Base-by-base conservation (phyloP, 2,797 vertebrate species). In the Kryptopterus vitreolus region DNA sequence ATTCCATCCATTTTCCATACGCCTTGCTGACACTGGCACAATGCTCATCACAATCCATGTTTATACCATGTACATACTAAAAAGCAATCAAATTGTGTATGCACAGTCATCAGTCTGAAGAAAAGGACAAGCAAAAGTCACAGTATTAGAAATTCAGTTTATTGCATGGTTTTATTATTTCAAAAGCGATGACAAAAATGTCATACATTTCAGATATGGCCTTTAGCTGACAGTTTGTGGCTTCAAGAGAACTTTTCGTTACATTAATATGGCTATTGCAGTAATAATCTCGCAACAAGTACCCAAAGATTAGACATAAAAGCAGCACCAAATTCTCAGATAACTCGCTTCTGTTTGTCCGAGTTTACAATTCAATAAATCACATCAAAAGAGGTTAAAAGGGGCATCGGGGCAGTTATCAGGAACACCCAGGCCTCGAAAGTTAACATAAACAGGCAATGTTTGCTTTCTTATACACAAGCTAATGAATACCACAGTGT, bases 181-280 rank as follows among this genome's bases (percentile, higher is more conserved):
- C 52, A 79, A 79, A 86, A 90, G 87, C 86, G 90, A 35, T 77
- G 48, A 77, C 71, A 72, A 70, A 77, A 77, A 77, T 24, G 53
- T 24, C 71, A 72, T 61, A 81, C 38, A 76, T 50, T 50, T 68
- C 57, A 61, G 18, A 68, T 65, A 69, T 76, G 53, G 66, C 53
- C 79, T 76, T 76, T 16, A 12, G 31, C 53, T 35, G 72, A 65
- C 66, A 66, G 76, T 76, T 59, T 81, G 79, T 81, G 69, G 33
- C 18, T 72, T 53, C 48, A 72, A 29, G 57, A 46, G 50, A 58
- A 57, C 50, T 26, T 24, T 33, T 31, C n/a, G 63, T 55, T 68
- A 72, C 38, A 61, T 18, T 80, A 20, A 55, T 53, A 82, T 73
- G 76, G 81, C 82, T 80, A 58, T 77, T 83, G 80, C 33, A 78